A percentile compares a stretch with the other conserved stretches of the same genome.
phyloP scores from a whole-genome alignment of 1,140 invertebrate species.

The Chironomus striatipennis region DNA sequence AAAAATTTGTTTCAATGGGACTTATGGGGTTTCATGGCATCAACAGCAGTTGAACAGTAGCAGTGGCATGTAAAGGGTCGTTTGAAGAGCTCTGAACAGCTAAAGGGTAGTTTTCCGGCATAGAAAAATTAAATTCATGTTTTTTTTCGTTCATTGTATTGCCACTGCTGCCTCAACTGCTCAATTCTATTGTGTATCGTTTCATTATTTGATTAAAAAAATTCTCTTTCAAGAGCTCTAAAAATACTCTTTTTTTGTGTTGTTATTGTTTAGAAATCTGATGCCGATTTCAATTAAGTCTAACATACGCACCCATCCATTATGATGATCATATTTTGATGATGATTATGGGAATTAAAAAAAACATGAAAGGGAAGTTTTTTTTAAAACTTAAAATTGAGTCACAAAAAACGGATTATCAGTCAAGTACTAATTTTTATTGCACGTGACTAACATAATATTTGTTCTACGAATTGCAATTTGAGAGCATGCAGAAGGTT shows the following conservation, averaged over 20 bases:
- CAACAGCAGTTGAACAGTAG: not conserved
- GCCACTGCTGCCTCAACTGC: not conserved
- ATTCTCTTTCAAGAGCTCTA: not conserved
- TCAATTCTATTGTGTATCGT: not conserved
- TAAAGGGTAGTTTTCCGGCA: slow-evolving; percentile 11
- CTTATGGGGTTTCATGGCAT: slow-evolving; percentile 11
- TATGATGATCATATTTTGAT: not conserved
- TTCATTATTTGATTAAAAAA: slow-evolving; percentile 23
- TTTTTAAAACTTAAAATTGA: not conserved
- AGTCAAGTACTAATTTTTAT: slow-evolving; percentile 23
- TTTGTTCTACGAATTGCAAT: not conserved
- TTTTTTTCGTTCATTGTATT: not conserved
- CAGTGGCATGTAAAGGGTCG: not conserved
- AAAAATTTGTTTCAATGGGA: slow-evolving; percentile 7
- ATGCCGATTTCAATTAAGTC: slow-evolving; percentile 20
- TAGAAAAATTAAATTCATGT: too few relatives aligned
- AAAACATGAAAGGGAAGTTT: not conserved
- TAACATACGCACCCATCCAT: not conserved
- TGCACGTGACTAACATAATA: slow-evolving; percentile 16
- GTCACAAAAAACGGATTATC: not conserved
- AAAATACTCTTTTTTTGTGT: not conserved
- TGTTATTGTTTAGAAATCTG: slow-evolving; percentile 13
- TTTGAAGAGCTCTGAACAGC: not conserved
- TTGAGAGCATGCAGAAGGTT: not conserved
- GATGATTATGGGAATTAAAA: slow-evolving; percentile 10